These are phyloP conservation scores for Microcebus tavaratra DNA, from an alignment of 2,113 vertebrate genomes.

Conservation along the genomic window DNA sequence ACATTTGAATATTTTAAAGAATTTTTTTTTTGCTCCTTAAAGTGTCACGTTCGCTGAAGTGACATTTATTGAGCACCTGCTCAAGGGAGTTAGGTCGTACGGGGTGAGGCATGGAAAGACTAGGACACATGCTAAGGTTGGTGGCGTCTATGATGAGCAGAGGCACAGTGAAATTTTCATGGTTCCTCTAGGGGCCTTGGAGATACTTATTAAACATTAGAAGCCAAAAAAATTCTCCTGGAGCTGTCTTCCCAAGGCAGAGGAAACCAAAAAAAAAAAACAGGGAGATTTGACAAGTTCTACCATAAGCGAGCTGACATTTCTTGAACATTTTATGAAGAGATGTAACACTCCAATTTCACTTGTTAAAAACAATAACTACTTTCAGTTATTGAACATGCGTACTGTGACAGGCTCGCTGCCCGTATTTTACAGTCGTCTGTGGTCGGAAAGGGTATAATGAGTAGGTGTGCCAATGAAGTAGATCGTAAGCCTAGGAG, in stretches of 20 bases:
- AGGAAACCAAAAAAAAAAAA: not conserved
- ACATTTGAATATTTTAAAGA: not conserved
- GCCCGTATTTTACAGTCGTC: not conserved
- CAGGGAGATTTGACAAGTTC: not conserved
- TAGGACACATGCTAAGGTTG: fast-evolving
- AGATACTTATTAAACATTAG: not conserved
- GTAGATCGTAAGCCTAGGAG: too few species aligned
- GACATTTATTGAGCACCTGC: not conserved
- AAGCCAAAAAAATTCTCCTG: not conserved
- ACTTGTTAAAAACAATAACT: not conserved
- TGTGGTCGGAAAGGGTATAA: not conserved
- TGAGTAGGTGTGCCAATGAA: not conserved
- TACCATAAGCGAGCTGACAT: not conserved
- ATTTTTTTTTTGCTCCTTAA: not conserved
- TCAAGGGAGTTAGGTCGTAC: not conserved
- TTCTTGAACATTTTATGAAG: not conserved
- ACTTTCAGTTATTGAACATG: not conserved
- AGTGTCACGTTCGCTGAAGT: not conserved
- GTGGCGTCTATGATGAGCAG: fast-evolving
- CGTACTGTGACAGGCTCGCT: not conserved
- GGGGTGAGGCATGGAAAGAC: too few species aligned
- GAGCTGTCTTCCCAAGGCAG: not conserved
- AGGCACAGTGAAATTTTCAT: fast-evolving
- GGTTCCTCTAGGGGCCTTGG: fast-evolving
- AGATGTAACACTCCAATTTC: not conserved